Evolutionary conservation across 2,797 vertebrate genomes (phyloP).

Genomic region (Pteronotus mesoamericanus): DNA sequence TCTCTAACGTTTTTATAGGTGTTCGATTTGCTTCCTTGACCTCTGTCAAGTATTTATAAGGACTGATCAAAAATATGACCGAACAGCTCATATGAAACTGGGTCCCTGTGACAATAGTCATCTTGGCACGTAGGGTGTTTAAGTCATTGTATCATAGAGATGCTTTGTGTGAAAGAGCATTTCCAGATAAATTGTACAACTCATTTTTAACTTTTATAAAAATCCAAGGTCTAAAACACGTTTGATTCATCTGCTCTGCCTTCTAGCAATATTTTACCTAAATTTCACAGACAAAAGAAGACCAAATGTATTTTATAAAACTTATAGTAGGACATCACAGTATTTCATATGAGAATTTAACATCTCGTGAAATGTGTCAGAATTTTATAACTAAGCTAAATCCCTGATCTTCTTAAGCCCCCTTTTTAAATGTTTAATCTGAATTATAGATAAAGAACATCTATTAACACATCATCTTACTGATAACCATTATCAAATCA

Average conservation of each 20-base stretch:
- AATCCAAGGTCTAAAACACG: slow-evolving; percentile 29
- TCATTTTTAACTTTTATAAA: slow-evolving; percentile 21
- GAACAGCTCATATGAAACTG: slow-evolving; percentile 41
- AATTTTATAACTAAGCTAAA: slow-evolving; percentile 24
- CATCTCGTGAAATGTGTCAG: not conserved
- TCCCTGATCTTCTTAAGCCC: not conserved
- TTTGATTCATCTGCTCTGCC: not conserved
- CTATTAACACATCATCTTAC: not conserved
- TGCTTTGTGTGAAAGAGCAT: not conserved
- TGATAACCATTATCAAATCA: slow-evolving; percentile 17
- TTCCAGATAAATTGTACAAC: not conserved
- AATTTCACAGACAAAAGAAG: not conserved
- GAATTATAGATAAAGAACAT: not conserved
- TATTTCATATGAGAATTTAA: slow-evolving; percentile 10
- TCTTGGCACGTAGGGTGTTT: not conserved
- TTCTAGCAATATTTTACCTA: slow-evolving; percentile 7
- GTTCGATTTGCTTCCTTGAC: slow-evolving; percentile 59
- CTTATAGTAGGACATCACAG: not conserved
- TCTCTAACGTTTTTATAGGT: slow-evolving; percentile 43
- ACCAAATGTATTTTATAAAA: slow-evolving; percentile 16
- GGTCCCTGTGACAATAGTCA: slow-evolving; percentile 15
- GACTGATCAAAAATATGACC: slow-evolving; percentile 43
- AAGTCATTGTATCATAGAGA: not conserved
- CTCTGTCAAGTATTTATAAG: slow-evolving; percentile 48
- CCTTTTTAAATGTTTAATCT: slow-evolving; percentile 2